These are phyloP conservation scores for Agriopis marginaria DNA, from an alignment of 2,888 invertebrate genomes.

Conservation along the genomic window DNA sequence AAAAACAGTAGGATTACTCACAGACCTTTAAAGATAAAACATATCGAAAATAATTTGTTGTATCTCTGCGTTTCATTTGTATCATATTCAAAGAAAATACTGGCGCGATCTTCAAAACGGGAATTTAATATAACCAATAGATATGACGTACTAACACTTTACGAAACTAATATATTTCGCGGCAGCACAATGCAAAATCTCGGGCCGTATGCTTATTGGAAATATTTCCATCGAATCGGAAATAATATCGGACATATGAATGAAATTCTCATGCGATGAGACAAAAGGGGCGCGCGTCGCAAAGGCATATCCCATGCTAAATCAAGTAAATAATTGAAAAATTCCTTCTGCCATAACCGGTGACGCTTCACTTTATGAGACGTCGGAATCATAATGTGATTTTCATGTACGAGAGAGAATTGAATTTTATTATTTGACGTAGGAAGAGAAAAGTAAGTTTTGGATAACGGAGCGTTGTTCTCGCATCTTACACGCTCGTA, in stretches of 20 bases:
- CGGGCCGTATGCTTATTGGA: conserved; percentile 70
- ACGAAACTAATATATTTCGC: conserved; percentile 54
- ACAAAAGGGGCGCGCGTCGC: conserved; percentile 60
- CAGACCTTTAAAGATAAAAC: no score
- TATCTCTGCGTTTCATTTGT: not conserved
- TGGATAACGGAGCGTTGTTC: conserved; percentile 8
- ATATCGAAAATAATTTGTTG: not conserved
- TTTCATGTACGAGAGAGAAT: conserved; percentile 42
- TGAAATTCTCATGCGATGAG: conserved; percentile 67
- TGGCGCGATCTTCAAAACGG: not conserved
- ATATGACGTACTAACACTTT: conserved; percentile 48
- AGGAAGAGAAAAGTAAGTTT: conserved; percentile 28
- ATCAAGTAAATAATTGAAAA: conserved; percentile 66
- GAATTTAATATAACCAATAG: conserved; percentile 29
- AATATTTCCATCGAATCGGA: conserved; percentile 76
- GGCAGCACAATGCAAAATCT: conserved; percentile 62
- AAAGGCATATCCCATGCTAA: conserved; percentile 53
- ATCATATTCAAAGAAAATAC: conserved; percentile 14
- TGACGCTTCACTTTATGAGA: conserved; percentile 43
- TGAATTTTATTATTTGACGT: conserved; percentile 33
- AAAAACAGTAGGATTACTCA: no score
- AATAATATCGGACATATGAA: conserved; percentile 76
- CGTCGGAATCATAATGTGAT: conserved; percentile 45
- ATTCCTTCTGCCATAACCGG: conserved; percentile 46
- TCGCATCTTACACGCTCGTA: conserved; percentile 6